Evolutionary conservation across 2,888 invertebrate species (phyloP), one percentile per base, ranked within the genome.

Genomic region (Acleris emargana): DNA sequence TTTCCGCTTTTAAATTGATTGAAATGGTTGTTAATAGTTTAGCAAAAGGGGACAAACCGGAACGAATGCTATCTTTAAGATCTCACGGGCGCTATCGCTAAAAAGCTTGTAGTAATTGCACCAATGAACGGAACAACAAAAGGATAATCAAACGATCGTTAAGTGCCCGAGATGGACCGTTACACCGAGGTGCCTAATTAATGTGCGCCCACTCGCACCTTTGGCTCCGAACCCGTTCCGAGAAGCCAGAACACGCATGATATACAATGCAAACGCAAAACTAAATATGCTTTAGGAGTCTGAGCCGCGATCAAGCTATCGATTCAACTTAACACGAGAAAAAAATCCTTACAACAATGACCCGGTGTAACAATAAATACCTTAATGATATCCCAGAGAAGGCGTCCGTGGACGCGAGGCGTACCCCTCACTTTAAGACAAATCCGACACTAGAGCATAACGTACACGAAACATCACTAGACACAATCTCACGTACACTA

Each of bases 311-410:
- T 38, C 38, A 13, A 38, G 78, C 88, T 87, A 91, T 91, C 88
- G 91, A 92, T 91, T 89, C 79, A 88, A 87, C 85, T 87, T 80
- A 74, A 84, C 83, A 86, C 84, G 82, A 85, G 84, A 91, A 89
- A 63, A 87, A 89, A 89, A 89, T 88, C 86, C 88, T 88, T 89
- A 89, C 85, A 91, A 91, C 92, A 91, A 92, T 91, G 89, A 90
- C 83, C 84, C 88, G 87, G 89, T 90, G 90, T 91, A 87, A 92
- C 92, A 91, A 91, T 91, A 92, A 91, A 92, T 92, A 92, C 92
- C 92, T 91, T 91, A 91, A 91, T 92, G 92, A 91, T 92, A 92
- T 91, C 92, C 91, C 86, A 85, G 81, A 86, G 88, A 87, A 88
- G 85, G 89, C 92, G 91, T 89, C 90, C 87, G 86, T 82, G 83